Evolutionary conservation across 2,888 invertebrate species (phyloP).

Genomic region (Eilema griseolum): DNA sequence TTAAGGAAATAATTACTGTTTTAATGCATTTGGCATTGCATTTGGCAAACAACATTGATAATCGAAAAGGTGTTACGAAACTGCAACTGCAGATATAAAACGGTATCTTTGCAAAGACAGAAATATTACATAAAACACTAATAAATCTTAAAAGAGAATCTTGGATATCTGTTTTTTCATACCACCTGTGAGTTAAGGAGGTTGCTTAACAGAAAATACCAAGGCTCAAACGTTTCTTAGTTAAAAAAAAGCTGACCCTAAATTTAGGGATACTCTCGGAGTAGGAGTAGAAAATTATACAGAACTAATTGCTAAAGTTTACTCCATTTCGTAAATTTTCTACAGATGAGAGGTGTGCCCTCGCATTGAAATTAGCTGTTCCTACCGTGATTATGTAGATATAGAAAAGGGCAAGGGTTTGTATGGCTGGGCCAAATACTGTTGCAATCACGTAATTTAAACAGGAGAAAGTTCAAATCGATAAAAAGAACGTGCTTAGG

Average conservation of each 20-base stretch:
- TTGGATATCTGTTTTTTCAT: too few relatives aligned
- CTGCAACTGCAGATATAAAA: too few relatives aligned
- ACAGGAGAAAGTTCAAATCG: too few relatives aligned
- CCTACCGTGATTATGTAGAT: background rate
- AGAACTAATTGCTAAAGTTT: background rate
- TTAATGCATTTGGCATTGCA: too few relatives aligned
- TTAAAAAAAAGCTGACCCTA: background rate
- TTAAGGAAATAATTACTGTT: background rate
- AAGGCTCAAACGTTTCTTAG: background rate
- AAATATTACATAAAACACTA: background rate
- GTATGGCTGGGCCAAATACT: background rate
- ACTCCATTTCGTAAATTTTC: conserved; percentile 1
- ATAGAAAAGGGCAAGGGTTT: background rate
- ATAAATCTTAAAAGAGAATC: too few relatives aligned
- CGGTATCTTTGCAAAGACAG: background rate
- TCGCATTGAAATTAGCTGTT: background rate
- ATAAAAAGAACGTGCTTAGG: too few relatives aligned
- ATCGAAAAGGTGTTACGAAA: background rate
- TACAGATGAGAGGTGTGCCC: background rate
- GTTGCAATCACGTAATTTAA: too few relatives aligned
- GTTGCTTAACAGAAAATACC: background rate
- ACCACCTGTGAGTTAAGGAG: background rate
- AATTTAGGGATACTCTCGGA: background rate
- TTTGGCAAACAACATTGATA: background rate
- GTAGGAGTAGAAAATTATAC: background rate